Percentiles rank a stretch among this genome's conserved stretches.
Conservation (phyloP, 2,888 invertebrate species). For the Nemapogon koenigi region DNA sequence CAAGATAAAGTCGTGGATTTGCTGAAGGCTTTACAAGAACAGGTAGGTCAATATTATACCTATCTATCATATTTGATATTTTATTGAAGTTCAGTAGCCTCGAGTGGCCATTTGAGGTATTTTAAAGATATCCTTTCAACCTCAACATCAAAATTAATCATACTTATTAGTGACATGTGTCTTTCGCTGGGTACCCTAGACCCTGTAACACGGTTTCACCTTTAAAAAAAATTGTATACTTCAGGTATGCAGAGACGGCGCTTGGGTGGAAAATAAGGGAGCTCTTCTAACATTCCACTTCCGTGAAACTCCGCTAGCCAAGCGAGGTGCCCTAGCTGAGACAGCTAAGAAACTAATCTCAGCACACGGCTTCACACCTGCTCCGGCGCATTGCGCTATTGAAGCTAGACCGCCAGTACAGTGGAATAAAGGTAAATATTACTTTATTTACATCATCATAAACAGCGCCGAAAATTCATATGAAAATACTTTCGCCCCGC, state of each 20-base stretch:
- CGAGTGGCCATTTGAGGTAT: no score
- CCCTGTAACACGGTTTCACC: no score
- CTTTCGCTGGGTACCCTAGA: no score
- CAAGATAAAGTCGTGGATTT: conserved; percentile 80
- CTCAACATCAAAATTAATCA: no score
- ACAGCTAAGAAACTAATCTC: conserved; percentile 76
- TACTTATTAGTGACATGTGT: no score
- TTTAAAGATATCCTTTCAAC: no score
- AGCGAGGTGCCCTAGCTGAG: conserved; percentile 72
- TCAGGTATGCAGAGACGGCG: conserved; percentile 83
- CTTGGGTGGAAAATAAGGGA: conserved; percentile 93
- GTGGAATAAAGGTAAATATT: conserved; percentile 86
- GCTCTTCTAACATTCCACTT: conserved; percentile 87
- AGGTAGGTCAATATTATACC: no score
- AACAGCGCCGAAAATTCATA: no score
- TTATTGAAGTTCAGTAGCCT: no score
- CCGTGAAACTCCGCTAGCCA: conserved; percentile 78
- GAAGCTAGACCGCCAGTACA: conserved; percentile 90
- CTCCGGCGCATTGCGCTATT: conserved; percentile 84
- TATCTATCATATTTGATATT: no score
- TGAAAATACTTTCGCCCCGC: no score
- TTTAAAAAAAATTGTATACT: conserved; percentile 3
- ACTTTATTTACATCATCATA: no score
- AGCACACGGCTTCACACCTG: conserved; percentile 79
- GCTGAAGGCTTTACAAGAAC: conserved; percentile 81